Evolutionary conservation across 2,113 vertebrate species (phyloP).

Genomic region (Triplophysa dalaica): DNA sequence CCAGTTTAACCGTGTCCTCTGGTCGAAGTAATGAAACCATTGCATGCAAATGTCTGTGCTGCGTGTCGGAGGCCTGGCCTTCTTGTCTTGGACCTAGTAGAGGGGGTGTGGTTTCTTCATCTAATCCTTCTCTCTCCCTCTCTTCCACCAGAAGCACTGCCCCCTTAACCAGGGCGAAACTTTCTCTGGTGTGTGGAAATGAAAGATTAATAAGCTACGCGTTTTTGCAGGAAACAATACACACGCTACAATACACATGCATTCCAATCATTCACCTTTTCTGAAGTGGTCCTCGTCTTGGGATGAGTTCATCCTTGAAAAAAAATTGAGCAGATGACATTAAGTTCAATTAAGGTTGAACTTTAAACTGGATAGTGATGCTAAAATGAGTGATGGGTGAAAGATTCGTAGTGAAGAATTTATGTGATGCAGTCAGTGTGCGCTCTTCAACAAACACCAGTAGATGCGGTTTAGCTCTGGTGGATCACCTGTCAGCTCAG

Average conservation of each 20-base stretch:
- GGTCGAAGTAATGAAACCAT: slow-evolving; percentile 87
- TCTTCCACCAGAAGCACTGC: slow-evolving; percentile 83
- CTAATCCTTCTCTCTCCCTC: slow-evolving; percentile 55
- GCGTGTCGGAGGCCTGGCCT: slow-evolving; percentile 63
- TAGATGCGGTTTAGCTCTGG: slow-evolving; percentile 52
- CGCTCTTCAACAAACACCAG: background rate
- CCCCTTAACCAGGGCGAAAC: slow-evolving; percentile 90
- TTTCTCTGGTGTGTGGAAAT: slow-evolving; percentile 77
- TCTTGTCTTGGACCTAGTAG: slow-evolving; percentile 51
- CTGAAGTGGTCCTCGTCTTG: slow-evolving; percentile 78
- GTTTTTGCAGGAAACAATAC: background rate
- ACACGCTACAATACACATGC: background rate
- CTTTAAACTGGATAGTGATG: slow-evolving; percentile 12
- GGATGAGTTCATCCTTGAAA: slow-evolving; percentile 75
- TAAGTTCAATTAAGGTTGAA: background rate
- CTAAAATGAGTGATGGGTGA: background rate
- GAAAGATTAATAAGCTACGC: background rate
- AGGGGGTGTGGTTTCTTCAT: slow-evolving; percentile 51
- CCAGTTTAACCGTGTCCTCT: slow-evolving; percentile 88
- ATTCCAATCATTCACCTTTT: slow-evolving; percentile 74
- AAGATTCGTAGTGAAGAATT: background rate
- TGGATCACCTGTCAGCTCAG: background rate
- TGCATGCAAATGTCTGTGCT: slow-evolving; percentile 78
- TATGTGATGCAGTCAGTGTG: background rate
- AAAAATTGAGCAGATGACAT: background rate